Conservation (phyloP, 2,113 vertebrate species). For the Grantiella picta region DNA sequence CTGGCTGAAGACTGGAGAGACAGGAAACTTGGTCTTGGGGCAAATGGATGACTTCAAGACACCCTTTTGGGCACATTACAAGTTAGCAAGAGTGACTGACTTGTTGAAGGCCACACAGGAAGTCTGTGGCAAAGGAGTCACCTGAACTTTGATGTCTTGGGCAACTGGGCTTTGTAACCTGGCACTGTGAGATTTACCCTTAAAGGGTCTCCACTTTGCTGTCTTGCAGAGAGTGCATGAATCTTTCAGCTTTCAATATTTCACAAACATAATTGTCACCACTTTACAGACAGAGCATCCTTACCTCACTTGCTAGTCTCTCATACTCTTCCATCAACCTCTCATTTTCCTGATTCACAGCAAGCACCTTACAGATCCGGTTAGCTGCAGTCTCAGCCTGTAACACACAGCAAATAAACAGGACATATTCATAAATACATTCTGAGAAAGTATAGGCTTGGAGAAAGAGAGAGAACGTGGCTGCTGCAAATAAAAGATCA, state of each 20-base stretch:
- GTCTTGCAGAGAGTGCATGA: not conserved
- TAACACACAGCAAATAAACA: slow-evolving; percentile 66
- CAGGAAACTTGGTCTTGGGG: not conserved
- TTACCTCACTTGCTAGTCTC: slow-evolving; percentile 97
- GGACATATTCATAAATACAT: not conserved
- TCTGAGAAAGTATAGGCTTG: not conserved
- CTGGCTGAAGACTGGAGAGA: not conserved
- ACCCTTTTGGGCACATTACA: not conserved
- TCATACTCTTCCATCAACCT: slow-evolving; percentile 99
- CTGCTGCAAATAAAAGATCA: not conserved
- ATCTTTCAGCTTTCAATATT: not conserved
- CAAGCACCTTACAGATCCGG: slow-evolving; percentile 97
- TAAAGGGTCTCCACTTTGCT: not conserved
- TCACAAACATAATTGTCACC: not conserved
- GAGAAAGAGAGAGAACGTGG: not conserved
- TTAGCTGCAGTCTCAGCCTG: slow-evolving; percentile 99
- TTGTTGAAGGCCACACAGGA: not conserved
- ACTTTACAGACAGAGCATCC: not conserved
- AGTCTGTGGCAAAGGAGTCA: not conserved
- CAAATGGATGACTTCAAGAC: not conserved
- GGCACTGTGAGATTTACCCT: not conserved
- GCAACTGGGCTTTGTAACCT: not conserved
- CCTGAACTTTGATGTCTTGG: not conserved
- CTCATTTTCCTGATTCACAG: slow-evolving; percentile 99
- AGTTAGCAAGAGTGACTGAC: not conserved